Percentiles rank a stretch among this genome's conserved stretches.
phyloP scores from a whole-genome alignment of 2,797 vertebrate genomes.

The Oreochromis mossambicus region DNA sequence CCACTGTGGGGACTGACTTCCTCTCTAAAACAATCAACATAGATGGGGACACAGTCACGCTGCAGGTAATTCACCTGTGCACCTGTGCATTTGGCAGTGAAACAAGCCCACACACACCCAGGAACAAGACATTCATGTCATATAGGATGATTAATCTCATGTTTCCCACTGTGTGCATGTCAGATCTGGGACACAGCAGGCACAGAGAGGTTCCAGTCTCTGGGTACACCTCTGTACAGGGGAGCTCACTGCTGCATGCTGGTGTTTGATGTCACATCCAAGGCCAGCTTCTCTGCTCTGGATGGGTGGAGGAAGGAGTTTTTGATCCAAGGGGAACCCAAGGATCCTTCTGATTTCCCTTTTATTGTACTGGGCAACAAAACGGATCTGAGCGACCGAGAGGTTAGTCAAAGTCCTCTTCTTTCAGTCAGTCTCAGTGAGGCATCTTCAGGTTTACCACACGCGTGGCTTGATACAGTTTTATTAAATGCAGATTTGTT shows the following conservation, averaged over 20 bases:
- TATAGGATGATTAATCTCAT: neutral
- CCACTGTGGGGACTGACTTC: slow-evolving; percentile 73
- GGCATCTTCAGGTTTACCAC: neutral
- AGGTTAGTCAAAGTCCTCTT: slow-evolving; percentile 25
- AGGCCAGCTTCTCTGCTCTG: slow-evolving; percentile 60
- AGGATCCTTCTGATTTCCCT: slow-evolving; percentile 55
- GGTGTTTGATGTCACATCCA: slow-evolving; percentile 72
- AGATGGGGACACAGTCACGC: slow-evolving; percentile 36
- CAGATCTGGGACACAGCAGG: slow-evolving; percentile 77
- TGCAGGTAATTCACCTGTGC: slow-evolving; percentile 53
- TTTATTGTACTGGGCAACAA: slow-evolving; percentile 75
- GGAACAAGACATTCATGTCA: neutral
- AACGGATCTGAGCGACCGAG: slow-evolving; percentile 55
- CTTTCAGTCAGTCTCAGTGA: neutral
- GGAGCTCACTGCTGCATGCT: slow-evolving; percentile 74
- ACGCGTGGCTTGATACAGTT: neutral
- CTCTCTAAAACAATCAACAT: slow-evolving; percentile 62
- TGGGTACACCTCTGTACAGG: slow-evolving; percentile 64
- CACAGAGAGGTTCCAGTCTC: slow-evolving; percentile 72
- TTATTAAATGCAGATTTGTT: neutral
- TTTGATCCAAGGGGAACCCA: slow-evolving; percentile 59
- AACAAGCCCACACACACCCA: neutral
- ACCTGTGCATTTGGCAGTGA: neutral
- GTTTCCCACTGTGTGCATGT: neutral
- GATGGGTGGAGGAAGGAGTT: slow-evolving; percentile 71